Base-by-base conservation (phyloP, 2,888 invertebrate genomes). In the Synanthedon formicaeformis region DNA sequence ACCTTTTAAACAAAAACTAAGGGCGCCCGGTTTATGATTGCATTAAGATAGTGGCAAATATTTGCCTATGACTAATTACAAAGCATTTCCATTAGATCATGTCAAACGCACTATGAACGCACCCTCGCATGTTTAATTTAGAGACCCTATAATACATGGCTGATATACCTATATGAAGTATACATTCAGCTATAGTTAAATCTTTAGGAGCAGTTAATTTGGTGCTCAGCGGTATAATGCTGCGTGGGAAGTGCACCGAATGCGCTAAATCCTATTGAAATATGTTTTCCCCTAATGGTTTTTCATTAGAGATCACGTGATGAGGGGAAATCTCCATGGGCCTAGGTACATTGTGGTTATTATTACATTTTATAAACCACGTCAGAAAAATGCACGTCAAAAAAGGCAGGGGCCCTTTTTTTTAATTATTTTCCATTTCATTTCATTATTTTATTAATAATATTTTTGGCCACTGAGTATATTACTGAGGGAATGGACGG, bases 241-340 rank as follows among this genome's bases (percentile, higher is more conserved):
- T 60, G 57, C 78, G 78, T 79, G 79, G 77, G 79, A 79, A 79
- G 64, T 71, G 64, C 69, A 69, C 72, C 74, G 60, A 69, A 62
- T 78, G 78, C 73, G 50, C 41, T 10, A 34, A 34, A 34, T 34
- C 34, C 45, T 55, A 78, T 76, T 75, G 73, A 78, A 78, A 56
- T 59, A 71, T 73, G 71, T 65, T 64, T 61, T 56, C 64, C 61
- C 61, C 65, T 78, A 78, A 77, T 79, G 73, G 75, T 69, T 76
- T 50, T 78, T 73, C 71, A 69, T 76, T 68, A 70, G 69, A 65
- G 59, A 64, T 73, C 69, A 68, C 66, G 72, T 69, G 71, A 71
- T 75, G 71, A 34, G 34, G 34, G 34, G 34, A 34, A 34, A 34
- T 34, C 34, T 67, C 59, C 57, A 59, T 53, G 54, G 57, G 53